These are phyloP conservation scores for Gymnogyps californianus DNA, from an alignment of 2,113 vertebrate species.

Conservation along the genomic window DNA sequence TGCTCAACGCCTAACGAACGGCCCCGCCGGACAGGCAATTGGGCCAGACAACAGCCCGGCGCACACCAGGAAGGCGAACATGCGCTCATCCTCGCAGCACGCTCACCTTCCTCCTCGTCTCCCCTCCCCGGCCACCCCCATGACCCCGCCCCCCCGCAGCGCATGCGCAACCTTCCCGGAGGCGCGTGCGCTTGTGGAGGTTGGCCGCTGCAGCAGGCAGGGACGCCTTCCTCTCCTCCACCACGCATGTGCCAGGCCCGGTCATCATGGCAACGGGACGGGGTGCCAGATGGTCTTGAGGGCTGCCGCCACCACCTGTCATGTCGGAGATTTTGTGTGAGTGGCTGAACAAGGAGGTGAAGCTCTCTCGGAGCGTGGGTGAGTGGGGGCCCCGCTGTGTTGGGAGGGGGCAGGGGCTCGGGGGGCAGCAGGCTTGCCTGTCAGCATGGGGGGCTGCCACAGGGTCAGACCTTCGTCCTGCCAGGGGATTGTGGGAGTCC, in stretches of 20 bases:
- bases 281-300: not conserved
- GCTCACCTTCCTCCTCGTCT: not conserved
- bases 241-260: not conserved
- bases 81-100: not conserved
- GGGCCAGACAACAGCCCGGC: no score
- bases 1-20: not conserved
- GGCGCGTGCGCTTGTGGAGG: not conserved
- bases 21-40: no score
- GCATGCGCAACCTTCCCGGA: not conserved
- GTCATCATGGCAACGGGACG: constrained; percentile 73
- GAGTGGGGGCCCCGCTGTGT: constrained; percentile 37
- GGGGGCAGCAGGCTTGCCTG: no score
- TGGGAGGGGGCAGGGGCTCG: not conserved
- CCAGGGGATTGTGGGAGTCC: accelerated
- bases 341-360: constrained; percentile 89
- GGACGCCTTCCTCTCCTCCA: accelerated
- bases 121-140: not conserved
- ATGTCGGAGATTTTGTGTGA: constrained; percentile 88
- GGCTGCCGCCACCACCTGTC: not conserved
- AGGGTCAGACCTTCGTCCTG: not conserved
- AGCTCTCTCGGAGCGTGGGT: constrained; percentile 85
- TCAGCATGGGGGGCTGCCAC: not conserved
- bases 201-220: accelerated
- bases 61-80: no score
- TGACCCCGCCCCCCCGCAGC: not conserved